Base-by-base conservation (phyloP, 2,113 vertebrate genomes). In the Uropsilus gracilis region DNA sequence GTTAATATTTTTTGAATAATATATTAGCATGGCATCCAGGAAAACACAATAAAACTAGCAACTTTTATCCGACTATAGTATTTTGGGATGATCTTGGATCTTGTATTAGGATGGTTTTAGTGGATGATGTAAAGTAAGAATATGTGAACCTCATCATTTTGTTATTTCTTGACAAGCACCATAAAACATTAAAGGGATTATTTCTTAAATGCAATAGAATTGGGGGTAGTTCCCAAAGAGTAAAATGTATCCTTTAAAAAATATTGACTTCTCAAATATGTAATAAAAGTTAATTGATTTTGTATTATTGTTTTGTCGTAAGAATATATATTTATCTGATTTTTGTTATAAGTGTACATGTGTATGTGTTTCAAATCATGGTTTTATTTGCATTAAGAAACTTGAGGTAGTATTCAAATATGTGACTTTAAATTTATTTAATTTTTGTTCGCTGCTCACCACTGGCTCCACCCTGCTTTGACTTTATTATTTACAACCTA, bases 21-120 rank as follows among this genome's bases (percentile, higher is more conserved):
- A 85, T 94, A 46, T 89, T 86, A 50, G 69, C 48, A 61, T 55
- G 8, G 7, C 28, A 76, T 73, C 80, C 11, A 68, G 20, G 8
- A 90, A 88, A 89, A 83, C 84, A 4, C 18, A 90, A 24, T 66
- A 53, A 39, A 71, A 53, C 44, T 39, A 61, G 30, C 13, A 71
- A 95, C 57, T 69, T 87, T 93, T 86, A 39, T 89, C 44, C 66
- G 82, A 85, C n/a, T 81, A 42, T 90, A 20, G 94, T 68, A 13
- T 92, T 90, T 18, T 89, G 63, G 53, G 30, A 22, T 20, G 10
- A 66, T 75, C 83, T 81, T n/a, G n/a, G n/a, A n/a, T n/a, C n/a
- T 92, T 55, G 55, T 37, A 85, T n/a, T 46, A 32, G 78, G 75
- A 64, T 46, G 1, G 5, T 76, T 92, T 84, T 87, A 87, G 73